Evolutionary conservation across 2,888 invertebrate genomes (phyloP), one percentile per base, ranked within the genome.

Genomic region (Podabrus alpinus): DNA sequence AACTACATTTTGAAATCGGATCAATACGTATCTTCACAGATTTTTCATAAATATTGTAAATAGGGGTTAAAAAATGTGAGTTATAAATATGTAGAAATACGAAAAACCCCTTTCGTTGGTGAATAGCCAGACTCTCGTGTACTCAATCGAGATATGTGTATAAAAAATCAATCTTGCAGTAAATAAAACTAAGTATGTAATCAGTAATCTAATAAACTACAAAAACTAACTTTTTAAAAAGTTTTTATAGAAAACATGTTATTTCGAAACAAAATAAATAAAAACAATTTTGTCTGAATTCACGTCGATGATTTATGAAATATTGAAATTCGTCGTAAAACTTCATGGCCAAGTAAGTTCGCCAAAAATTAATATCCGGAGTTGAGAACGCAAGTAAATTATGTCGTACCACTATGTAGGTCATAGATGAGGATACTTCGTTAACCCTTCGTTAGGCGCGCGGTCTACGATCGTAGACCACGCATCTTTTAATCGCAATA

Each of bases 321-420:
- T 45, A 45, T 45, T 45, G 45, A 45, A 72, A 75, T 72, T 75
- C 66, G 69, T 69, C 67, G 69, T 62, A 59, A 25, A 74, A 72
- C 71, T 73, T 71, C 70, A 70, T 24, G 69, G 72, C 72, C 69
- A 69, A 72, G 69, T 45, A 72, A 75, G 72, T 75, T 75, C 66
- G 75, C 69, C 75, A 75, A 75, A 75, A 72, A 72, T 75, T 75
- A 75, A 75, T 75, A 75, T 75, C 72, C 75, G 75, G 71, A 66
- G 64, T 60, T 24, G 71, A 67, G 72, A 69, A 68, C 60, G 69
- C 61, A 72, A 75, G 72, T 75, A 75, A 75, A 75, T 74, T 74
- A 61, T 74, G 66, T 72, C 71, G 66, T 66, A 59, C 61, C 45
- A 67, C 72, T 69, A 75, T 75, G 72, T 72, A 75, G 75, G 72